These are phyloP conservation scores for Microdon myrmicae DNA, from an alignment of 2,888 invertebrate genomes.

Conservation along the genomic window DNA sequence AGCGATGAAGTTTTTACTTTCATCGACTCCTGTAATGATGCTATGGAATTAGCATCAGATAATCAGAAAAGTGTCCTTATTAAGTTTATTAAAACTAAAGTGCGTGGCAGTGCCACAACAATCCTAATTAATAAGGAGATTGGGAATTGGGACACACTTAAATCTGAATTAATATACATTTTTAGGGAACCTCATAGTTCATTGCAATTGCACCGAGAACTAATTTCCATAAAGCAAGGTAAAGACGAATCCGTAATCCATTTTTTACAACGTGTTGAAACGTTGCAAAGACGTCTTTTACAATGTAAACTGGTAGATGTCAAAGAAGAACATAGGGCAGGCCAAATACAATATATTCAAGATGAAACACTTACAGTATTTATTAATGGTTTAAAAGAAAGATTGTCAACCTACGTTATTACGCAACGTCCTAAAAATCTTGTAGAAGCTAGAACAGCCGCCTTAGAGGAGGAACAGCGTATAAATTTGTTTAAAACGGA, in stretches of 20 bases:
- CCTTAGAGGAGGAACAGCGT: too few relatives aligned
- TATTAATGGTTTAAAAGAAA: too few relatives aligned
- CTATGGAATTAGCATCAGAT: background rate
- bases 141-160: background rate
- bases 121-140: background rate
- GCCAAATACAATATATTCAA: too few relatives aligned
- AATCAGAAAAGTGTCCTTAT: background rate
- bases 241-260: background rate
- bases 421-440: too few relatives aligned
- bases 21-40: constrained; percentile 4
- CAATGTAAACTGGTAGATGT: too few relatives aligned
- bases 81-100: background rate
- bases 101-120: background rate
- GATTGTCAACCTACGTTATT: too few relatives aligned
- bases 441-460: too few relatives aligned
- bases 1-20: too few relatives aligned
- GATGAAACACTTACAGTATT: too few relatives aligned
- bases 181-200: background rate
- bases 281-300: background rate
- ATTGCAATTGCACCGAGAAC: background rate
- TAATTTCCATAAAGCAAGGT: background rate
- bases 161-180: background rate
- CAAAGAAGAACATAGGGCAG: too few relatives aligned
- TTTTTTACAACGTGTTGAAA: background rate
- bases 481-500: too few relatives aligned